phyloP scores from a whole-genome alignment of 2,113 vertebrate genomes.

The Coptodon rendalli region DNA sequence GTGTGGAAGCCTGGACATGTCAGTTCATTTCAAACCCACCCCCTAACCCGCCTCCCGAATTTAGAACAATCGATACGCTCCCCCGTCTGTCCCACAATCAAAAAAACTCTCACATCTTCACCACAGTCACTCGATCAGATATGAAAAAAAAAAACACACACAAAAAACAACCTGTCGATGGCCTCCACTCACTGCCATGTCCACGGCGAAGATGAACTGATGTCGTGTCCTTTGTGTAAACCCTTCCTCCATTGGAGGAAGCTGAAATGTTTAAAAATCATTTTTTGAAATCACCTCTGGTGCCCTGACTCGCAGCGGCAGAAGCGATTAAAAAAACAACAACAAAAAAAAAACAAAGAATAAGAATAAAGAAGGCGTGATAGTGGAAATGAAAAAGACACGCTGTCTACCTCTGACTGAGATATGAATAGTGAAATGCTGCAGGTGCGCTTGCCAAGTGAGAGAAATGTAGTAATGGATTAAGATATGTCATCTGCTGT shows the following conservation, averaged over 20 bases:
- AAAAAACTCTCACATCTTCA: slow-evolving; percentile 19
- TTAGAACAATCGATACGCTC: slow-evolving; percentile 11
- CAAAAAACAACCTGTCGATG: background rate
- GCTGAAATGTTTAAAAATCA: slow-evolving; percentile 42
- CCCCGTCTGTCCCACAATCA: background rate
- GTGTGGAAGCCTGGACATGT: slow-evolving; percentile 65
- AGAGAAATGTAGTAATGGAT: slow-evolving; percentile 39
- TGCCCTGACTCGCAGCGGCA: slow-evolving; percentile 20
- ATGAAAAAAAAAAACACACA: background rate
- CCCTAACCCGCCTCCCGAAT: background rate
- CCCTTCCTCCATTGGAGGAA: slow-evolving; percentile 60
- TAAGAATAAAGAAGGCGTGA: background rate
- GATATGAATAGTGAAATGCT: slow-evolving; percentile 35
- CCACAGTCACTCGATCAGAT: slow-evolving; percentile 35
- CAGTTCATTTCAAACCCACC: slow-evolving; percentile 20
- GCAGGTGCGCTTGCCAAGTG: background rate
- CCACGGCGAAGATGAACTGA: slow-evolving; percentile 33
- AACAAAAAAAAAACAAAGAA: background rate
- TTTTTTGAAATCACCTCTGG: slow-evolving; percentile 5
- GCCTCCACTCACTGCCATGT: background rate
- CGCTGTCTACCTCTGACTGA: background rate
- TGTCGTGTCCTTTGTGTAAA: slow-evolving; percentile 43
- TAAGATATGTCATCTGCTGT: slow-evolving; percentile 28
- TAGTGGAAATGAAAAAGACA: slow-evolving; percentile 24
- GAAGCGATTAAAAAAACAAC: background rate